A percentile compares a stretch with the other conserved stretches of the same genome.
Evolutionary conservation across 1,140 invertebrate genomes (phyloP).

Genomic region (Drosophila bocqueti): DNA sequence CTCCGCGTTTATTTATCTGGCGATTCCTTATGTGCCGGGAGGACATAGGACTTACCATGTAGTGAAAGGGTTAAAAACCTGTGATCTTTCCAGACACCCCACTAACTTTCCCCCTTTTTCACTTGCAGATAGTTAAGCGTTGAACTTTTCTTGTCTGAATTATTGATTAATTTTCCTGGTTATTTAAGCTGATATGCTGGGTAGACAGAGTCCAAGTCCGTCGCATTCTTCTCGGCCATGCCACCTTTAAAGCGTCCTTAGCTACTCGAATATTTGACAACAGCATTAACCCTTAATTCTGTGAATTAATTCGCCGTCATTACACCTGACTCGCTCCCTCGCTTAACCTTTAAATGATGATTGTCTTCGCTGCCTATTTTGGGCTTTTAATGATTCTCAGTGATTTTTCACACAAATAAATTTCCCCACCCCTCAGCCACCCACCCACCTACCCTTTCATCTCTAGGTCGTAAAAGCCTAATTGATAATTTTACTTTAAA

Average conservation of each 20-base stretch:
- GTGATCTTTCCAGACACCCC: slow-evolving; percentile 48
- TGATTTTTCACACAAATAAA: slow-evolving; percentile 74
- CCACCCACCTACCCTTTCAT: too few relatives aligned
- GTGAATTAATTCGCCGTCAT: slow-evolving; percentile 52
- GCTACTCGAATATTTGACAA: neutral
- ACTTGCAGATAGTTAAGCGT: slow-evolving; percentile 18
- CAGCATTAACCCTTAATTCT: slow-evolving; percentile 44
- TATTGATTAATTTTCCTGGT: slow-evolving; percentile 71
- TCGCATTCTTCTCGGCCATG: neutral
- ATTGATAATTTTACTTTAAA: slow-evolving; percentile 64
- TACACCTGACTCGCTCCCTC: slow-evolving; percentile 52
- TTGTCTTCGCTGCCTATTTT: slow-evolving; percentile 49
- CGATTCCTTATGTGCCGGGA: slow-evolving; percentile 60
- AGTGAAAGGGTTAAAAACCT: slow-evolving; percentile 84
- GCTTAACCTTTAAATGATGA: slow-evolving; percentile 23
- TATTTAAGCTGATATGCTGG: slow-evolving; percentile 10
- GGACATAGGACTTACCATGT: slow-evolving; percentile 34
- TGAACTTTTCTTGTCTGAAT: slow-evolving; percentile 70
- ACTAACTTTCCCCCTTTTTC: neutral
- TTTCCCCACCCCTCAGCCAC: slow-evolving; percentile 5
- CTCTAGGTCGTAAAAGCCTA: slow-evolving; percentile 31
- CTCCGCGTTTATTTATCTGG: slow-evolving; percentile 41
- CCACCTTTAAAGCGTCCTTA: slow-evolving; percentile 11
- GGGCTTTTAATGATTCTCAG: slow-evolving; percentile 59
- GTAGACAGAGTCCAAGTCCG: neutral